Evolutionary conservation across 2,797 vertebrate genomes (phyloP).

Genomic region (Luscinia luscinia): DNA sequence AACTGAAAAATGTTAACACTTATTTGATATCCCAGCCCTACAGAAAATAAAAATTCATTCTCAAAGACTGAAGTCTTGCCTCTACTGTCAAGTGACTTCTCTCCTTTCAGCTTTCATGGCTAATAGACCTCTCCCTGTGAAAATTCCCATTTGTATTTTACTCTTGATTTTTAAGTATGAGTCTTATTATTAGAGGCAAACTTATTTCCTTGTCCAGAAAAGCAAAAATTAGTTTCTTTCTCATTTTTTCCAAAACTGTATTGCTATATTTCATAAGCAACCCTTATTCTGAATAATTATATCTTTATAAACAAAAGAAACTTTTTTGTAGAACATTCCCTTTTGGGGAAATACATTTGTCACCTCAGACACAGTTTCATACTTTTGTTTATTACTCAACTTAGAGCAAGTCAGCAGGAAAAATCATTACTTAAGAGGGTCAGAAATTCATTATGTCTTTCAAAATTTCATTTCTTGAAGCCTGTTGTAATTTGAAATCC

Average conservation of each 20-base stretch:
- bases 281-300: neutral
- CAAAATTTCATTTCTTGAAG: neutral
- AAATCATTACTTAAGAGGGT: neutral
- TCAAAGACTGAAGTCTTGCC: neutral
- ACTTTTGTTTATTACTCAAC: neutral
- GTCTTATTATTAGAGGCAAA: neutral
- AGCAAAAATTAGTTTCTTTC: neutral
- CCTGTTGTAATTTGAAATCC: neutral
- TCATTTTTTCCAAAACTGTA: neutral
- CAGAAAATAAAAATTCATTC: neutral
- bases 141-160: neutral
- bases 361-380: neutral
- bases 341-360: neutral
- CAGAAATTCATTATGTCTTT: neutral
- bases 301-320: neutral
- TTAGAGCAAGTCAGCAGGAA: neutral
- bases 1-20: neutral
- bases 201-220: neutral
- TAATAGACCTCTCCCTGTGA: neutral
- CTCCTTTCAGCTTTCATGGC: neutral
- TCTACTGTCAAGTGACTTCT: neutral
- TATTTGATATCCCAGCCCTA: neutral
- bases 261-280: neutral
- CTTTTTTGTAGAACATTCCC: neutral
- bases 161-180: neutral